A percentile compares a stretch with the other conserved stretches of the same genome.
phyloP scores from a whole-genome alignment of 2,797 vertebrate species.

The Melanitta fusca region DNA sequence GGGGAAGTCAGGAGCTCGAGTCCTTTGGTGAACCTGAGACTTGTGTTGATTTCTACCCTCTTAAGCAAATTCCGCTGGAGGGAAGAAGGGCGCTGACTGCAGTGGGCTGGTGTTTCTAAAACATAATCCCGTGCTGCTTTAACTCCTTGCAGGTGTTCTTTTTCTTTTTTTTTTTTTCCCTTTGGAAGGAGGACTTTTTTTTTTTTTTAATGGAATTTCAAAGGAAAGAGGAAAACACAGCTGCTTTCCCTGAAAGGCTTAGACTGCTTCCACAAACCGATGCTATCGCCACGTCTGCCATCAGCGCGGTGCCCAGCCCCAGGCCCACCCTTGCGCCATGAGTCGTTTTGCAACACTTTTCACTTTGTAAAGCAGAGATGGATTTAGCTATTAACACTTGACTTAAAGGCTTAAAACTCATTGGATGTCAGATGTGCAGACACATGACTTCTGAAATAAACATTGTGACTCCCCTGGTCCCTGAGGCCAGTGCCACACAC shows the following conservation, averaged over 20 bases:
- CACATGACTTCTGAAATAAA: slow-evolving; percentile 37
- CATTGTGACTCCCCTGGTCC: background rate
- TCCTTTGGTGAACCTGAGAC: slow-evolving; percentile 63
- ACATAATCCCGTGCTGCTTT: background rate
- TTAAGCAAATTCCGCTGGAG: slow-evolving; percentile 60
- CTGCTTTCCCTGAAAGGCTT: background rate
- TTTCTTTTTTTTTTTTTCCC: background rate
- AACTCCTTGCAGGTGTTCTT: background rate
- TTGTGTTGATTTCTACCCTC: slow-evolving; percentile 46
- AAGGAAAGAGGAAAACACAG: background rate
- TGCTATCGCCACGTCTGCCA: background rate
- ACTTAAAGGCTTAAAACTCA: slow-evolving; percentile 7
- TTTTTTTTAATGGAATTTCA: background rate
- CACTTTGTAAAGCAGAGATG: slow-evolving; percentile 1
- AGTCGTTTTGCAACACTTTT: background rate
- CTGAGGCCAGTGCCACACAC: background rate
- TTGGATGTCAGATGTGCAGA: slow-evolving; percentile 42
- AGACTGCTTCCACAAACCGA: background rate
- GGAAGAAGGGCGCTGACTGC: slow-evolving; percentile 52
- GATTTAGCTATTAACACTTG: slow-evolving; percentile 34
- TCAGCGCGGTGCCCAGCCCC: background rate
- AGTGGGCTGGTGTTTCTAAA: slow-evolving; percentile 19
- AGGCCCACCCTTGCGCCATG: background rate
- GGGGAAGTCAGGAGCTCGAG: slow-evolving; percentile 59
- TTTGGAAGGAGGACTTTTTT: background rate